Evolutionary conservation across 2,113 vertebrate species (phyloP), one percentile per base, ranked within the genome.

Genomic region (Microcebus griseorufus): DNA sequence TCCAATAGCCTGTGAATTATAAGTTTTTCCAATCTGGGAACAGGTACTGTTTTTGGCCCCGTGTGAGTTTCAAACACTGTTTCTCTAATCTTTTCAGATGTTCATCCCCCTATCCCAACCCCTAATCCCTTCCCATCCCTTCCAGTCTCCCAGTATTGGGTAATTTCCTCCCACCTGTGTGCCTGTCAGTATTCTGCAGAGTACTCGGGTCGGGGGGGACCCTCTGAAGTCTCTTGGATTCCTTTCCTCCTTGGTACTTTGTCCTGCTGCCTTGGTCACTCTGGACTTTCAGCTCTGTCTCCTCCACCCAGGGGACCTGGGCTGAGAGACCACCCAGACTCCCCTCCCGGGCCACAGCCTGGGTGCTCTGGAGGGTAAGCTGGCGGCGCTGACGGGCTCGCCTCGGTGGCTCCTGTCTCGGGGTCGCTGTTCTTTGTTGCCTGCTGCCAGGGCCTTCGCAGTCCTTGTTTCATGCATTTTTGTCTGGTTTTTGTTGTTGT

Each of bases 261-360:
- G 34, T 27, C 48, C 25, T 16, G 17, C 78, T 69, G 3, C 29
- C 70, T 27, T 12, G 67, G 10, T 58, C 25, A 22, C 42, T 69
- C 23, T 51, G 58, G 48, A 37, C 39, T 37, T 72, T 34, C 48
- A 45, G 4, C 79, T 42, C 76, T 67, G 12, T 53, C 55, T 79
- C 78, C 67, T 73, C 11, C 9, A 48, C 11, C 55, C 29, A 4
- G 45, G 76, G 67, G 60, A 29, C 32, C 70, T 27, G 32, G 76
- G 32, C 12, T 1, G 4, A 55, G 64, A 20, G 53, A 23, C n/a
- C 27, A 5, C 45, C 0, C 5, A 6, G 67, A 4, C 2, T 0
- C 1, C 39, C 42, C 51, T 9, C 32, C 51, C 10, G 2, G n/a
- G 48, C 32, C 32, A 2, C 48, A 62, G 65, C 65, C 81, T 34